Base-by-base conservation (phyloP, 2,113 vertebrate genomes). In the Oreochromis spilurus region DNA sequence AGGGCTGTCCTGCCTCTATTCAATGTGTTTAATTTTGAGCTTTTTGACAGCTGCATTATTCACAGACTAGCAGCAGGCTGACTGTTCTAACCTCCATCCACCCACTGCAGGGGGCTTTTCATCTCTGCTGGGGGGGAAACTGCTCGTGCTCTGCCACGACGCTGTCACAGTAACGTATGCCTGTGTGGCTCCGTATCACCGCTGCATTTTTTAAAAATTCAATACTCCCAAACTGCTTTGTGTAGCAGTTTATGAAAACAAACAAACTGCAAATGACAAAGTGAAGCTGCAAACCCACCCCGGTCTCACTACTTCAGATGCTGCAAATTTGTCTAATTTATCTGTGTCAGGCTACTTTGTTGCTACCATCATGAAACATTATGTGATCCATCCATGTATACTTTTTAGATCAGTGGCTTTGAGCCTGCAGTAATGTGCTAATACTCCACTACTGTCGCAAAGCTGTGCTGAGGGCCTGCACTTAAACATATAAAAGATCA, bases 41-140 rank as follows among this genome's bases (percentile, higher is more conserved):
- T 88, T 83, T 92, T 48, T 93, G 92, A 91, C 92, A 91, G 92
- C 88, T 87, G 88, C 90, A 93, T 90, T 87, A 88, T 91, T 91
- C 90, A 91, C 72, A 81, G 89, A 88, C 70, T 72, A 91, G 86
- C 86, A 87, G 88, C 53, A 85, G 86, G 84, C 84, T 65, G 89
- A 89, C 85, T 85, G 83, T 89, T 92, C 91, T 89, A 90, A 92
- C 89, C 89, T 83, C 87, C 87, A 87, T 78, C 87, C 85, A 84
- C 88, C 84, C 77, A 82, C 88, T 79, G 88, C 81, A 82, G 88
- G 83, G 85, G 78, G 90, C 77, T 85, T 86, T 83, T 88, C 75
- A 81, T 89, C 75, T 84, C 82, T 55, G 67, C 84, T 17, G 43
- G 72, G 36, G 72, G 26, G 3, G 50, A n/a, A 70, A 83, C 19